Evolutionary conservation across 37 sponge, comb jelly and placozoan species (phyloP).

Genomic region (Agelas oroides): DNA sequence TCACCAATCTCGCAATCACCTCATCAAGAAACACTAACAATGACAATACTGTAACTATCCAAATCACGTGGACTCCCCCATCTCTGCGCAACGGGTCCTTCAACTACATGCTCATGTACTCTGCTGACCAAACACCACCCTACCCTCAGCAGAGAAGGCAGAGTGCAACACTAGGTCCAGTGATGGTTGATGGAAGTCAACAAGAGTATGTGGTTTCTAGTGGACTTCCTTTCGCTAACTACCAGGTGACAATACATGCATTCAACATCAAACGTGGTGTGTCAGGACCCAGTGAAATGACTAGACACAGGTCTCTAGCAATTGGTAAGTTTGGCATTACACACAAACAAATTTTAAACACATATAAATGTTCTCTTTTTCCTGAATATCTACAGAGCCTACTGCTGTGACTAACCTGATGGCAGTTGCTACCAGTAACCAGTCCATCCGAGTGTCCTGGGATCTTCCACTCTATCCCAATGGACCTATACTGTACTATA

Average conservation of each 20-base stretch:
- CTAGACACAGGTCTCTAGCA: background rate
- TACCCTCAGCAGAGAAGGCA: background rate
- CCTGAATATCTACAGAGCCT: conserved; percentile 30
- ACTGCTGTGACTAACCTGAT: conserved; percentile 17
- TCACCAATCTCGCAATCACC: background rate
- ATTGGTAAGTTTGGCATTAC: conserved; percentile 13
- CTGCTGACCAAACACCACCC: background rate
- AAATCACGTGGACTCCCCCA: conserved; percentile 29
- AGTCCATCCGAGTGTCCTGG: conserved; percentile 37
- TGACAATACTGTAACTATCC: background rate
- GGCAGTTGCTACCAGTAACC: background rate
- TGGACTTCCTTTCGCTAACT: conserved; percentile 41
- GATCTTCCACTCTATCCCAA: conserved; percentile 44
- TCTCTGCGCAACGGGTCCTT: conserved; percentile 36
- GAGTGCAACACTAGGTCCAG: background rate
- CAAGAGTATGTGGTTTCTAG: background rate
- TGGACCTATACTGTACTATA: conserved; percentile 33
- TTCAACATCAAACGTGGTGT: conserved; percentile 10
- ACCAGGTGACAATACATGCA: conserved; percentile 42
- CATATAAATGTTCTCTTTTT: too few species aligned
- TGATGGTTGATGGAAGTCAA: background rate
- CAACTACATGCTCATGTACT: conserved; percentile 4
- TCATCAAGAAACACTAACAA: background rate
- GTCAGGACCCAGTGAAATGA: background rate
- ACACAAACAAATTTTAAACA: too few species aligned